Base-by-base conservation (phyloP, 2,888 invertebrate genomes). In the Temnothorax rugatulus region DNA sequence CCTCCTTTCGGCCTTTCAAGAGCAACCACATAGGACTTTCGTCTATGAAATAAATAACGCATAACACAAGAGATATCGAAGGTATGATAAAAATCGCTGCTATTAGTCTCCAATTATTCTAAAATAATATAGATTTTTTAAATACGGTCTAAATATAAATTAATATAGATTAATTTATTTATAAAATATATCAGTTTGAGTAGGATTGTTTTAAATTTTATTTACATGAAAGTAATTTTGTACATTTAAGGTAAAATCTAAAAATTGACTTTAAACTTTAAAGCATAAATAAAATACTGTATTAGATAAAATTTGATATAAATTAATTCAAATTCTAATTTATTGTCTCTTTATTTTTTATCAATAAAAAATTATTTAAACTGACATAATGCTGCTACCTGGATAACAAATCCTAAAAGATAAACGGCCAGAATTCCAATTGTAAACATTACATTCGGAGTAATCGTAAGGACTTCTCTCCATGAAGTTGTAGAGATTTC, bases 21-120 rank as follows among this genome's bases (percentile, higher is more conserved):
- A 95, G 90, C 8, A 96, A 91, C 96, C 96, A 96, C 0, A 95
- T 87, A 0, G 96, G 96, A 57, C 96, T 96, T 91, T 96, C 96
- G 0, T 95, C 95, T 4, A 96, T 92, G 21, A 95, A 91, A 66
- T 95, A 90, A 0, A 92, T 85, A 1, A 94, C 91, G 52, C 94
- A 86, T 2, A 95, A 69, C 41, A 95, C 91, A 9, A 95, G 94
- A 1, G 95, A 34, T n/a, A 94, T 90, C 8, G 96, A 95, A 21
- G 95, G 90, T 0, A 93, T 73, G 4, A 94, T 90, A 18, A 94
- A 93, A 34, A 95, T 90, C 3, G 92, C 84, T 5, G 95, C 93
- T 9, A 94, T 93, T 1, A 90, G 82, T 18, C 94, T 93, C 94
- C 95, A 95, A 82, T 93, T 87, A 52, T 94, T 93, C 95, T 95